Evolutionary conservation across 2,797 vertebrate species (phyloP).

Genomic region (Cheirogaleus major): DNA sequence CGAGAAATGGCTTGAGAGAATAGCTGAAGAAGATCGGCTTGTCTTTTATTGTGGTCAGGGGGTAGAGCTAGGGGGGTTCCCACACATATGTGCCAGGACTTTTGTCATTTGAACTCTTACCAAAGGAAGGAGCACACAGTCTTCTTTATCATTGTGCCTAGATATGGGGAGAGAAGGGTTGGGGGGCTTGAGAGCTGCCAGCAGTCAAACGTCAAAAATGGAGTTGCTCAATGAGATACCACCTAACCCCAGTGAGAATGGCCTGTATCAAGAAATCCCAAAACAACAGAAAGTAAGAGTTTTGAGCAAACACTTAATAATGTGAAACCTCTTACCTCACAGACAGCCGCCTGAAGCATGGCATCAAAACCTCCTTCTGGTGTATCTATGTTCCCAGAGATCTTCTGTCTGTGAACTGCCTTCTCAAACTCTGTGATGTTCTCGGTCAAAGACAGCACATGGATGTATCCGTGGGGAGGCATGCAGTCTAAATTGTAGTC

Average conservation of each 20-base stretch:
- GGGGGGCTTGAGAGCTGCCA: neutral
- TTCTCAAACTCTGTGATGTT: slow-evolving; percentile 96
- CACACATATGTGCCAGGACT: neutral
- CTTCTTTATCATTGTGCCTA: neutral
- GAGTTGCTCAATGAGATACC: neutral
- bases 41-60: neutral
- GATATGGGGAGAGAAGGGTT: neutral
- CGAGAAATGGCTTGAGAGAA: neutral
- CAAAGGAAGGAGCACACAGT: neutral
- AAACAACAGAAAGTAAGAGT: neutral
- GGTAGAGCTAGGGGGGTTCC: neutral
- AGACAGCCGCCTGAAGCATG: slow-evolving; percentile 97
- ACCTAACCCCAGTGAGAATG: too few relatives aligned
- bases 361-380: slow-evolving; percentile 98
- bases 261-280: too few relatives aligned
- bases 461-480: slow-evolving; percentile 96
- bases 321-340: slow-evolving; percentile 89
- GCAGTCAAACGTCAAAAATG: neutral
- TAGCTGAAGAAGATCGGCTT: neutral
- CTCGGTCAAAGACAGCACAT: slow-evolving; percentile 94
- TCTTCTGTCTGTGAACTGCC: slow-evolving; percentile 94
- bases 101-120: neutral
- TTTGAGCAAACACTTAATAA: neutral
- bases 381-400: slow-evolving; percentile 98
- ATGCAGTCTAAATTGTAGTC: slow-evolving; percentile 95